Conservation (phyloP, 37 sponge, comb jelly and placozoan species). For the Crambe crambe region DNA sequence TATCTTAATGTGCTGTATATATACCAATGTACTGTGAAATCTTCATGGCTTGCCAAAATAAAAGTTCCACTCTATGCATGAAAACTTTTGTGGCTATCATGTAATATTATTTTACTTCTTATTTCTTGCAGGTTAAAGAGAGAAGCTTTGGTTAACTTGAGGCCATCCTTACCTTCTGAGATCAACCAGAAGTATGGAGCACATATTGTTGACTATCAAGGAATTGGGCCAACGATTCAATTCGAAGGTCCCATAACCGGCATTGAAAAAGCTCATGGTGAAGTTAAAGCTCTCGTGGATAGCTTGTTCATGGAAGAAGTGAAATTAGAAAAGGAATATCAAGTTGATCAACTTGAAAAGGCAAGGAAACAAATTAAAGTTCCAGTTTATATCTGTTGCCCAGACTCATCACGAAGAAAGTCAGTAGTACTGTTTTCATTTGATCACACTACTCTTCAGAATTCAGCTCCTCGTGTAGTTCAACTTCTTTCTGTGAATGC, state of each 20-base stretch:
- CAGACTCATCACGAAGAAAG: neutral
- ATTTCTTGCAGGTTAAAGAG: conserved; percentile 15
- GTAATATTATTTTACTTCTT: too few relatives aligned
- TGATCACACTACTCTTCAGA: neutral
- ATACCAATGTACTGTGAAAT: neutral
- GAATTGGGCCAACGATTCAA: neutral
- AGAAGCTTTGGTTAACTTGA: conserved; percentile 13
- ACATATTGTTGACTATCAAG: conserved; percentile 4
- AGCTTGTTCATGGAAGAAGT: neutral
- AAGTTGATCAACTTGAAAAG: conserved; percentile 1
- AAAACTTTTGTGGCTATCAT: neutral
- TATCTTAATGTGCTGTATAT: too few relatives aligned
- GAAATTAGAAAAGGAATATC: neutral
- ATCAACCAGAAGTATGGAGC: conserved; percentile 14
- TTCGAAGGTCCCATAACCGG: conserved; percentile 12
- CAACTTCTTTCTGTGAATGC: neutral
- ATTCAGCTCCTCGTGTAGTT: neutral
- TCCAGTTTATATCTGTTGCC: neutral
- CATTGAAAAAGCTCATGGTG: conserved; percentile 7
- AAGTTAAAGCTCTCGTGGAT: neutral
- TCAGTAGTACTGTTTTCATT: neutral
- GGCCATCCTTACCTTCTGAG: conserved; percentile 11
- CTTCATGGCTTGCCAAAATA: neutral
- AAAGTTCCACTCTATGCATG: neutral
- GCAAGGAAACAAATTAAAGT: neutral